These are phyloP conservation scores for Pavo muticus DNA, from an alignment of 2,113 vertebrate genomes.

Conservation along the genomic window DNA sequence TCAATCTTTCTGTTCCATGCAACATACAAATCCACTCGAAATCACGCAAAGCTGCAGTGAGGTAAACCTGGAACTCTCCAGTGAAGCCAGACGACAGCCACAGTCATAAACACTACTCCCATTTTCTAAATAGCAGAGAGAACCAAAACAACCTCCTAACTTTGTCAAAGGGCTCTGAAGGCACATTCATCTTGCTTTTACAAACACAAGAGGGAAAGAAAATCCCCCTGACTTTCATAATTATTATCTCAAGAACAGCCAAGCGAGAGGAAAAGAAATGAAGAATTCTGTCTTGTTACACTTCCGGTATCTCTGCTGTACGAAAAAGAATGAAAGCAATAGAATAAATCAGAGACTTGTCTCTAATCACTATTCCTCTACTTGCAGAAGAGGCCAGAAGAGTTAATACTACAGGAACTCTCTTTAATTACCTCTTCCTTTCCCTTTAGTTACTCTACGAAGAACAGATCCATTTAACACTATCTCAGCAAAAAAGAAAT, in stretches of 20 bases:
- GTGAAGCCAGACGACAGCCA: not conserved
- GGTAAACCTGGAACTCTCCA: not conserved
- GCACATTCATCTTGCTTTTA: not conserved
- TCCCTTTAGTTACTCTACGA: slow-evolving; percentile 9
- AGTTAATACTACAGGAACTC: not conserved
- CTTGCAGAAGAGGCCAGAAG: not conserved
- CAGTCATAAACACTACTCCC: not conserved
- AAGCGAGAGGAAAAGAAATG: not conserved
- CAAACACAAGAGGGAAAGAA: not conserved
- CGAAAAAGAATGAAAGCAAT: not conserved
- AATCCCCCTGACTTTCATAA: not conserved
- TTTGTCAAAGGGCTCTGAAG: not conserved
- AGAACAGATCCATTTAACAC: not conserved
- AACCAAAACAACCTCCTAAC: not conserved
- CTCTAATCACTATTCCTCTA: not conserved
- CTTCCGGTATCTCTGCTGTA: not conserved
- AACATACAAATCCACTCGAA: not conserved
- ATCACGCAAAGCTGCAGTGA: not conserved
- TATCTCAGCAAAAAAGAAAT: not conserved
- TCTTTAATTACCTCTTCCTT: not conserved
- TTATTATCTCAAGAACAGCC: not conserved
- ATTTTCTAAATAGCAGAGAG: not conserved
- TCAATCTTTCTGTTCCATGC: not conserved
- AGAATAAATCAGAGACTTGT: not conserved
- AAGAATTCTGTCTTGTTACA: not conserved